Evolutionary conservation across 2,113 vertebrate genomes (phyloP).

Genomic region (Chaetura pelagica): DNA sequence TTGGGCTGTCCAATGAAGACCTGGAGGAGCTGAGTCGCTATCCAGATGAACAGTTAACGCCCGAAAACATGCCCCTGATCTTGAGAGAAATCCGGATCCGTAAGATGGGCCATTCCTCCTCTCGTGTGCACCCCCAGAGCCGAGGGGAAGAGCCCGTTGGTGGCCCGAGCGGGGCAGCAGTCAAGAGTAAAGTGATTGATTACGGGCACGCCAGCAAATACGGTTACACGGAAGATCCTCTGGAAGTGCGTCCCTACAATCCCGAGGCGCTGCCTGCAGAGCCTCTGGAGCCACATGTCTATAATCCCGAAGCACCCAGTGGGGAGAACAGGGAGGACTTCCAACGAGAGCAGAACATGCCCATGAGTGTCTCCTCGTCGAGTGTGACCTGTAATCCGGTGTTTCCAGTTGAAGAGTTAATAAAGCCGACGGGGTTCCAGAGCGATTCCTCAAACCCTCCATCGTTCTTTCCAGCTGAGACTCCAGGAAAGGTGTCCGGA

Average conservation of each 20-base stretch:
- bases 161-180: constrained; percentile 65
- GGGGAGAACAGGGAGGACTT: constrained; percentile 71
- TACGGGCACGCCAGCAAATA: constrained; percentile 94
- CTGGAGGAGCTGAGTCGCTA: constrained; percentile 90
- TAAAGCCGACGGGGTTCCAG: constrained; percentile 60
- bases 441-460: constrained; percentile 41
- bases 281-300: constrained; percentile 67
- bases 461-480: constrained; percentile 67
- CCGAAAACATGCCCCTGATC: constrained; percentile 91
- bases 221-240: constrained; percentile 75
- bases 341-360: constrained; percentile 48
- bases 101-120: constrained; percentile 79
- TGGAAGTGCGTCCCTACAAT: constrained; percentile 67
- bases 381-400: constrained; percentile 44
- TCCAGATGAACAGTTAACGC: constrained; percentile 91
- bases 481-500: constrained; percentile 62
- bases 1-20: constrained; percentile 93
- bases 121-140: constrained; percentile 39
- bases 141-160: constrained; percentile 67
- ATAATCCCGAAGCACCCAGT: constrained; percentile 52
- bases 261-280: constrained; percentile 70
- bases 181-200: constrained; percentile 89
- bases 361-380: constrained; percentile 2
- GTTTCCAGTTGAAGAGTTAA: constrained; percentile 72
- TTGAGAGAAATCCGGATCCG: constrained; percentile 88